Conservation (phyloP, 2,797 vertebrate genomes). For the Oreonectes daqikongensis region DNA sequence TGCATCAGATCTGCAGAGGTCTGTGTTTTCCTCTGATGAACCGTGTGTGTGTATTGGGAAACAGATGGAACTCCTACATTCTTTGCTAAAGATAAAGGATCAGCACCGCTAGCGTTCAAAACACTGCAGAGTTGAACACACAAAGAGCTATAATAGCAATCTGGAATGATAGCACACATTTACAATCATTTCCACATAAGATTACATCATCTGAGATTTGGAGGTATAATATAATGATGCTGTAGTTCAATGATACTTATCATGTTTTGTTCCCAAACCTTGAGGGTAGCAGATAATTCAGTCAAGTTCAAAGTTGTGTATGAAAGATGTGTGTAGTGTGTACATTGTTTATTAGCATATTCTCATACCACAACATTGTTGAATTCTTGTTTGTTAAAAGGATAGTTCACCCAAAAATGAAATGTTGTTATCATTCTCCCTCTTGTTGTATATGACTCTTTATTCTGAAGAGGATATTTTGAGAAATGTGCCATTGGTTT, state of each 20-base stretch:
- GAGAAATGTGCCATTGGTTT: no score
- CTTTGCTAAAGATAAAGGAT: slow-evolving; percentile 26
- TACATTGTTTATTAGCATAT: no score
- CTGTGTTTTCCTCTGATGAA: background rate
- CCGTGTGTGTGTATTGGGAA: slow-evolving; percentile 13
- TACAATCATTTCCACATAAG: background rate
- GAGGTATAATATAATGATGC: background rate
- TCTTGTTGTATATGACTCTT: no score
- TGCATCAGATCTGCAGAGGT: slow-evolving; percentile 2
- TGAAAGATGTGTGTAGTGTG: no score
- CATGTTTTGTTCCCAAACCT: background rate
- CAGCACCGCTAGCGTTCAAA: slow-evolving; percentile 16
- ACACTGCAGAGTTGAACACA: slow-evolving; percentile 4
- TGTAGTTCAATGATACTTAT: background rate
- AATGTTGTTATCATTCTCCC: no score
- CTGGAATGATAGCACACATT: background rate
- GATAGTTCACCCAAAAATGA: no score
- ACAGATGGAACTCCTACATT: slow-evolving; percentile 42
- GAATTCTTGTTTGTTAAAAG: no score
- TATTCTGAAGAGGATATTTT: no score
- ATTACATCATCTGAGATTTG: slow-evolving; percentile 2
- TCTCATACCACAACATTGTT: no score
- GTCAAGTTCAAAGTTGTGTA: background rate
- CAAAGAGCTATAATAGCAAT: background rate
- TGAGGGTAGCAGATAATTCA: background rate